These are phyloP conservation scores for Phragmatobia fuliginosa DNA, from an alignment of 2,888 invertebrate genomes.

Conservation along the genomic window DNA sequence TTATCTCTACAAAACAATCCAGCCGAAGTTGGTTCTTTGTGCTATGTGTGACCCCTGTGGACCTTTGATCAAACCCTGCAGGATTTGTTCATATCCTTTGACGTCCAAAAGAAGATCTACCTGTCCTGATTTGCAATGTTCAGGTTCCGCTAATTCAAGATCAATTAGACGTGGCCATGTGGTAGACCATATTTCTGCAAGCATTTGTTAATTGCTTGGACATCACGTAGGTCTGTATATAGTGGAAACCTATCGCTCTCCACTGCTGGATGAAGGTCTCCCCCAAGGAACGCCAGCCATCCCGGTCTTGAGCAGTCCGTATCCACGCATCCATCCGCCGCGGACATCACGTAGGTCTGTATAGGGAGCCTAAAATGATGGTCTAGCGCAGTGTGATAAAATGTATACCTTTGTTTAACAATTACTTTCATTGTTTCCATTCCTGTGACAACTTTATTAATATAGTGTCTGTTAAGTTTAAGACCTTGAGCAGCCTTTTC, in stretches of 20 bases:
- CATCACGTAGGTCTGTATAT: no score
- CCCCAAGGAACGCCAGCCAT: no score
- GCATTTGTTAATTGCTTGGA: neutral
- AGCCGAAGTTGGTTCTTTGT: neutral
- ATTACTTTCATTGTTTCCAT: neutral
- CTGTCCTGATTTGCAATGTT: neutral
- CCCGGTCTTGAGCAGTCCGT: no score
- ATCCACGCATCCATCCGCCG: no score
- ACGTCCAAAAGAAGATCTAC: no score
- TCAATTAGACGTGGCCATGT: neutral
- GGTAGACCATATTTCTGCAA: no score
- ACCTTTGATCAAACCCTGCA: neutral
- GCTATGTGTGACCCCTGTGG: neutral
- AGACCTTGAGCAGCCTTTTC: constrained; percentile 37
- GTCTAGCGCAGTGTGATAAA: neutral
- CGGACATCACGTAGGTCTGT: neutral
- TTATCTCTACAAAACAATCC: neutral
- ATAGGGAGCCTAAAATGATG: neutral
- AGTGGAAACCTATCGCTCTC: no score
- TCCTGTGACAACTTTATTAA: neutral
- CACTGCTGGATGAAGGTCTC: no score
- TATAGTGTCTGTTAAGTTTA: constrained; percentile 14
- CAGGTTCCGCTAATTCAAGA: neutral
- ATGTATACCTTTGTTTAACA: neutral
- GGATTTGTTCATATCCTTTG: no score